A percentile compares a stretch with the other conserved stretches of the same genome.
phyloP scores from a whole-genome alignment of 2,888 invertebrate species.

The Erynnis tages region DNA sequence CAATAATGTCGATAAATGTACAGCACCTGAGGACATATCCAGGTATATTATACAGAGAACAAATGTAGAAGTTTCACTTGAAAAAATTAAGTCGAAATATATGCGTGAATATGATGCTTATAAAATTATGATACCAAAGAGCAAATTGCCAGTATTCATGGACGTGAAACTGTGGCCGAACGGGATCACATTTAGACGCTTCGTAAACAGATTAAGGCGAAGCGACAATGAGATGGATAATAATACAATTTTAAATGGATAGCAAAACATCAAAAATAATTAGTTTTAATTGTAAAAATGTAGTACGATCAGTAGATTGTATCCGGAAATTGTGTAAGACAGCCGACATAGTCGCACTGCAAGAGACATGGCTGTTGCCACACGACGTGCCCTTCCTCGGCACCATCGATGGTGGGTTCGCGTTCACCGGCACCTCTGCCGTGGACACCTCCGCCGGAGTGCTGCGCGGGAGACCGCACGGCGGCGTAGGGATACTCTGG shows the following conservation, averaged over 20 bases:
- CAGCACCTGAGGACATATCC: constrained; percentile 23
- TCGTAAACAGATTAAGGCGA: constrained; percentile 27
- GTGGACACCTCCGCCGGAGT: constrained; percentile 20
- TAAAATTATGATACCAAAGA: constrained; percentile 28
- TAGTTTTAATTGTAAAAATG: constrained; percentile 32
- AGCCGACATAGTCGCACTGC: neutral
- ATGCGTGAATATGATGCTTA: constrained; percentile 29
- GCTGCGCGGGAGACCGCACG: constrained; percentile 21
- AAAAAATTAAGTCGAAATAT: constrained; percentile 19
- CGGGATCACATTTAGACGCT: constrained; percentile 32
- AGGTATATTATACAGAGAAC: constrained; percentile 29
- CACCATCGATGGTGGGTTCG: constrained; percentile 6
- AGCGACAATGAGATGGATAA: neutral
- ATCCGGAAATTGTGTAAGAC: neutral
- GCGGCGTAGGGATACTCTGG: constrained; percentile 24
- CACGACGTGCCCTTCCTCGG: constrained; percentile 12
- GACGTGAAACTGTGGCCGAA: constrained; percentile 31
- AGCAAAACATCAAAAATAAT: neutral
- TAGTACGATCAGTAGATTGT: constrained; percentile 21
- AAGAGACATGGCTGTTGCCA: constrained; percentile 8
- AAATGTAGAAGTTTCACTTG: constrained; percentile 2
- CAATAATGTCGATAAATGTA: constrained; percentile 29
- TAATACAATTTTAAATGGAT: neutral
- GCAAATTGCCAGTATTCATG: constrained; percentile 30
- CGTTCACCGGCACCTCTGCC: constrained; percentile 9